A percentile compares a stretch with the other conserved stretches of the same genome.
Conservation (phyloP, 2,797 vertebrate genomes). For the Scolopax bukidnonensis region DNA sequence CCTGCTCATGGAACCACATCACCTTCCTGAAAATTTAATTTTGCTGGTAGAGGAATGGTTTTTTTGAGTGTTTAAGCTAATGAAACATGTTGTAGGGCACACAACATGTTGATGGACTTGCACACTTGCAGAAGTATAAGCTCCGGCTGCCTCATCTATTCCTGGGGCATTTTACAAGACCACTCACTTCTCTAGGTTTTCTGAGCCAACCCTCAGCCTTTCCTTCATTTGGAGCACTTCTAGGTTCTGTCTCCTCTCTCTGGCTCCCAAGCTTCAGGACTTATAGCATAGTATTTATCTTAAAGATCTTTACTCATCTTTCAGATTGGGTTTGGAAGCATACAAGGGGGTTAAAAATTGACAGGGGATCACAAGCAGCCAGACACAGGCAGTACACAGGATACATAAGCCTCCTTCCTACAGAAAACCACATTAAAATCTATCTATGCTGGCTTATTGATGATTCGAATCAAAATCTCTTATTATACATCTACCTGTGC, state of each 20-base stretch:
- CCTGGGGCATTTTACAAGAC: not conserved
- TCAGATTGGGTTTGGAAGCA: not conserved
- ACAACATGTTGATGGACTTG: not conserved
- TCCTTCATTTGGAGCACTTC: not conserved
- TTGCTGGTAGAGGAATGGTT: not conserved
- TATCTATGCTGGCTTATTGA: not conserved
- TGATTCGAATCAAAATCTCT: not conserved
- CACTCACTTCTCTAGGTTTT: not conserved
- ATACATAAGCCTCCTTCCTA: not conserved
- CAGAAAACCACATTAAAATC: not conserved
- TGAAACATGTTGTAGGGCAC: accelerated
- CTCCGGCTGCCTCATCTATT: not conserved
- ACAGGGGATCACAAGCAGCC: not conserved
- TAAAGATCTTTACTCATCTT: not conserved
- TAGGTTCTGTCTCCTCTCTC: not conserved
- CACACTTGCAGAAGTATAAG: not conserved
- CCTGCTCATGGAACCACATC: not conserved
- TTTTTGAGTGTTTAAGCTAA: not conserved
- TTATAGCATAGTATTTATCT: not conserved
- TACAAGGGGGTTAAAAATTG: not conserved
- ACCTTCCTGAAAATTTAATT: not conserved
- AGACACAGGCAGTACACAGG: not conserved
- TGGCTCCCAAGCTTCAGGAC: not conserved
- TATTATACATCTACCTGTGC: not conserved
- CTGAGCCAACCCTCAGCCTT: not conserved